Base-by-base conservation (phyloP, 2,113 vertebrate genomes). In the Chionomys nivalis region DNA sequence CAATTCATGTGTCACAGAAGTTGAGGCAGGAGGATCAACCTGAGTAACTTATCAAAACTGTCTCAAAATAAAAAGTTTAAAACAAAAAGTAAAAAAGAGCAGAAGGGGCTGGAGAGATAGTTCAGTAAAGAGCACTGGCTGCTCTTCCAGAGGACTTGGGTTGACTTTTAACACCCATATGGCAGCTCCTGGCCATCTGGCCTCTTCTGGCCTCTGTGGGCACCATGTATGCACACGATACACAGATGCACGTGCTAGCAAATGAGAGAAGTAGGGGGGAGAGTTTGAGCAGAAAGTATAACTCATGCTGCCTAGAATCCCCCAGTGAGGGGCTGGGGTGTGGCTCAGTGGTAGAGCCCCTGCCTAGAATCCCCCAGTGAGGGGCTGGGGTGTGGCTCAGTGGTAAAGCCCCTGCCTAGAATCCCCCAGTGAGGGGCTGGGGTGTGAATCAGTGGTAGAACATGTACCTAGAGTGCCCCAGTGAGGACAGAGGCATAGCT, bases 221-320 rank as follows among this genome's bases (percentile, higher is more conserved):
- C 5, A 39, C 65, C 23, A 13, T 8, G 52, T 87, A 21, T 66
- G 21, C 4, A 7, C 47, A 44, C 26, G 23, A 19, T n/a, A 19
- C 47, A 72, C 23, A 87, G 42, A 55, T 4, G 0, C 39, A 44
- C 0, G 0, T 55, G 39, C 1, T 83, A 61, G 55, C n/a, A 42
- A 63, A 19, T 1, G 8, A 47, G 24, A 6, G 26, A 24, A 9
- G 49, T 1, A 10, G 4, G 3, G 3, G 33, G 5, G 31, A 33
- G 26, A 31, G 28, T 55, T 81, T 81, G 36, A 82, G 79, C 5
- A 82, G 55, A 82, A 39, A 83, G 7, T 44, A 1, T 47, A 44
- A 28, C 61, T 86, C 28, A 12, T 65, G 61, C 61, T 11, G 44
- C 16, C 13, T 61, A 83, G 55, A 83, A 24, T 42, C 12, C n/a